A percentile compares a stretch with the other conserved stretches of the same genome.
Conservation (phyloP, 2,797 vertebrate species). For the Aeoliscus strigatus region DNA sequence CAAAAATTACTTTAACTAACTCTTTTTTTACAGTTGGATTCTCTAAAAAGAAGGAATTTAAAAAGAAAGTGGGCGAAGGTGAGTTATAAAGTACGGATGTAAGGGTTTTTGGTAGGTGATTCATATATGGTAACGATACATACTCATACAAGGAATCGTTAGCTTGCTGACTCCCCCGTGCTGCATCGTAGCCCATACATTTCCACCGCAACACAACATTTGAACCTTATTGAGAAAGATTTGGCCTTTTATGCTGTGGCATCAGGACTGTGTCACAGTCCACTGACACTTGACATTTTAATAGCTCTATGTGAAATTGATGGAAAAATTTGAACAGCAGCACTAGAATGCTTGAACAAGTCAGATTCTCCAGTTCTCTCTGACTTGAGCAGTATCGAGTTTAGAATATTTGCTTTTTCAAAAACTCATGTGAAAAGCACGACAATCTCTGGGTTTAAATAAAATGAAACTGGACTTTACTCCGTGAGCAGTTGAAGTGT, state of each 20-base stretch:
- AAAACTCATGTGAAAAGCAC: too few relatives aligned
- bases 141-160: background rate
- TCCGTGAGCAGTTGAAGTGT: too few relatives aligned
- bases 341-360: too few relatives aligned
- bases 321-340: conserved; percentile 3
- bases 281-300: conserved; percentile 3
- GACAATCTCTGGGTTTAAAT: too few relatives aligned
- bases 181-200: conserved; percentile 1
- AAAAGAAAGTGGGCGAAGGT: conserved; percentile 55
- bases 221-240: conserved; percentile 25
- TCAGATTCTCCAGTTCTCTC: background rate
- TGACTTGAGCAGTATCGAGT: background rate
- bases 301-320: conserved; percentile 4
- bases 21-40: conserved; percentile 80
- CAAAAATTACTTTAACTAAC: background rate
- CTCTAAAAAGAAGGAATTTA: conserved; percentile 74
- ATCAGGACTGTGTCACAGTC: conserved; percentile 28
- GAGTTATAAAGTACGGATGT: conserved; percentile 13
- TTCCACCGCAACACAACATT: conserved; percentile 23
- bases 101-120: background rate
- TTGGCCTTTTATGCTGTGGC: background rate
- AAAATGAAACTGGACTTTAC: background rate
- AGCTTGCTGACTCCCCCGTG: background rate
- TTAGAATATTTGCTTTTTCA: background rate
- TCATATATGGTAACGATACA: too few relatives aligned